These are phyloP conservation scores for Mesochorus sp. DNA, from an alignment of 2,888 invertebrate genomes.

Conservation along the genomic window DNA sequence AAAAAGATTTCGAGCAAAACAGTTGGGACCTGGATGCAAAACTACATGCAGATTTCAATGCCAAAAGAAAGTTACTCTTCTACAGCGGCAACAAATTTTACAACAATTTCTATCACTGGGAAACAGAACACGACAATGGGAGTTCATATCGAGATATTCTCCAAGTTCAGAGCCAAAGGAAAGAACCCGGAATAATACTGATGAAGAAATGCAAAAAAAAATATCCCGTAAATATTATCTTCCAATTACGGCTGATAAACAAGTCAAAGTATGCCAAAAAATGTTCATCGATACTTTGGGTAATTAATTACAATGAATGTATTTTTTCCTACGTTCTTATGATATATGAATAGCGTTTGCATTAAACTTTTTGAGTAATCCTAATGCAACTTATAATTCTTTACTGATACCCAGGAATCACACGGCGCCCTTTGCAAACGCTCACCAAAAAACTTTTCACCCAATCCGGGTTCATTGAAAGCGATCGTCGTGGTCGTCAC, in stretches of 20 bases:
- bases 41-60: background rate
- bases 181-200: conserved; percentile 10
- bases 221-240: background rate
- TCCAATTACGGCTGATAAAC: background rate
- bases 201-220: conserved; percentile 7
- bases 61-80: background rate
- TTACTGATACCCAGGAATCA: background rate
- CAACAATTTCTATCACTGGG: background rate
- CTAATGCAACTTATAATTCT: background rate
- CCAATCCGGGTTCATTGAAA: conserved; percentile 4
- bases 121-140: conserved; percentile 3
- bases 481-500: conserved; percentile 33
- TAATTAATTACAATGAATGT: background rate
- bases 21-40: background rate
- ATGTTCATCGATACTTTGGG: conserved; percentile 5
- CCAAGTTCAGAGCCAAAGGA: conserved; percentile 7
- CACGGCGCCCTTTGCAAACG: conserved; percentile 1
- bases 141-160: conserved; percentile 1
- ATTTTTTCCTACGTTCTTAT: background rate
- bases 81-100: background rate
- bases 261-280: conserved; percentile 6
- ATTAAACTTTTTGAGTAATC: background rate
- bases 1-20: background rate
- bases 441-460: conserved; percentile 9
- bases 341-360: background rate